Percentiles rank a stretch among this genome's conserved stretches.
Conservation (phyloP, 2,113 vertebrate genomes). For the Dascyllus trimaculatus region DNA sequence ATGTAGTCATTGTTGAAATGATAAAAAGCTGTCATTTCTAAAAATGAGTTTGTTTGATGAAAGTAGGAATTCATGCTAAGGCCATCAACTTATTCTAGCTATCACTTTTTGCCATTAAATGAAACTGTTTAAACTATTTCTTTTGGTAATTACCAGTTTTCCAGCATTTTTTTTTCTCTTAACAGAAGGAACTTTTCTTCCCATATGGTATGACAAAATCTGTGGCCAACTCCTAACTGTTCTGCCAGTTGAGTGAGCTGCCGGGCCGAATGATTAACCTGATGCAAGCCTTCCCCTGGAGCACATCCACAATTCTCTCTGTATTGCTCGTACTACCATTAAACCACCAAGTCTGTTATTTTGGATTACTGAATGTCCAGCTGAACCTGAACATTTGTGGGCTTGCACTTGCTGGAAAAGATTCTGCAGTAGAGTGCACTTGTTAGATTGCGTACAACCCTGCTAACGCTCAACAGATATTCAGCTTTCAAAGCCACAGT, state of each 20-base stretch:
- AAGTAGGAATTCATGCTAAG: slow-evolving; percentile 19
- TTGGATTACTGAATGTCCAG: slow-evolving; percentile 31
- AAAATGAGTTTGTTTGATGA: slow-evolving; percentile 27
- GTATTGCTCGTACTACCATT: slow-evolving; percentile 43
- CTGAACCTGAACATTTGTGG: slow-evolving; percentile 26
- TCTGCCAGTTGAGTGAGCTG: slow-evolving; percentile 45
- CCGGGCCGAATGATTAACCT: slow-evolving; percentile 56
- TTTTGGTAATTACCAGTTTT: slow-evolving; percentile 33
- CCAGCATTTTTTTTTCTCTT: slow-evolving; percentile 28
- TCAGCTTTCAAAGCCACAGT: neutral
- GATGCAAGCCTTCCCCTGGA: slow-evolving; percentile 51
- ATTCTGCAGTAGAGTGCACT: neutral
- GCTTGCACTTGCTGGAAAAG: neutral
- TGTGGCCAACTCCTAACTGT: slow-evolving; percentile 38
- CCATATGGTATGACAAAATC: slow-evolving; percentile 39
- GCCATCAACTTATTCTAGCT: slow-evolving; percentile 12
- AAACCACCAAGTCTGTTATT: slow-evolving; percentile 42
- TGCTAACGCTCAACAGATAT: neutral
- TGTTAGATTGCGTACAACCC: neutral
- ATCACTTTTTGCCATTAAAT: slow-evolving; percentile 20
- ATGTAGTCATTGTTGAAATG: slow-evolving; percentile 15
- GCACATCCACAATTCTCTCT: slow-evolving; percentile 38
- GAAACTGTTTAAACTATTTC: slow-evolving; percentile 29
- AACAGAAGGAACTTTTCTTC: slow-evolving; percentile 30
- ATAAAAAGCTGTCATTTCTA: slow-evolving; percentile 18